phyloP scores from a whole-genome alignment of 2,888 invertebrate species.

The Cephonodes hylas region DNA sequence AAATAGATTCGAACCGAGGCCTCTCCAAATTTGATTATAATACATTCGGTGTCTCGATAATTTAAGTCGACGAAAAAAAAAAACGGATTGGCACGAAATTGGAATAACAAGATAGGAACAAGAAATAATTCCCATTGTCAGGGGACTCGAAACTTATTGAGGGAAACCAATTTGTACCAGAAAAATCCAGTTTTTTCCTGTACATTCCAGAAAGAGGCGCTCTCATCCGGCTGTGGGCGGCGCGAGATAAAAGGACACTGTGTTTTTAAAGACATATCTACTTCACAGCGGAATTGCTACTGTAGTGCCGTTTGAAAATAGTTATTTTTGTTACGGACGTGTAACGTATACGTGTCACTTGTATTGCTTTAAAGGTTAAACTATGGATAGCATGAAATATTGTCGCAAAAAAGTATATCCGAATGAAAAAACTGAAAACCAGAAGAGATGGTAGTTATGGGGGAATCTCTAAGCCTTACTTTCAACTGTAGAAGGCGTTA shows the following conservation, averaged over 20 bases:
- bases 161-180: conserved; percentile 61
- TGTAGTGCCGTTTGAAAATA: too few relatives aligned
- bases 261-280: conserved; percentile 5
- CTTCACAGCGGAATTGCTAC: neutral
- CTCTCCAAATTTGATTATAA: conserved; percentile 41
- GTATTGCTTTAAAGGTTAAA: too few relatives aligned
- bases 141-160: conserved; percentile 64
- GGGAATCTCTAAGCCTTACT: too few relatives aligned
- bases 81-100: conserved; percentile 63
- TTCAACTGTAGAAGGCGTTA: too few relatives aligned
- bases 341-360: too few relatives aligned
- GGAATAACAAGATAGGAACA: conserved; percentile 67
- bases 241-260: neutral
- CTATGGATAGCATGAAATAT: too few relatives aligned
- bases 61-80: conserved; percentile 32
- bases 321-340: too few relatives aligned
- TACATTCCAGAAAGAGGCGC: conserved; percentile 20
- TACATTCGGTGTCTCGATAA: conserved; percentile 38
- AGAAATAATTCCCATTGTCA: conserved; percentile 69
- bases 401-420: too few relatives aligned
- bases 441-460: too few relatives aligned
- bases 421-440: too few relatives aligned
- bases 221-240: neutral
- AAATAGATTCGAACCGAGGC: conserved; percentile 28
- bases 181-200: conserved; percentile 48